Evolutionary conservation across 2,888 invertebrate genomes (phyloP).

Genomic region (Petrolisthes cinctipes): DNA sequence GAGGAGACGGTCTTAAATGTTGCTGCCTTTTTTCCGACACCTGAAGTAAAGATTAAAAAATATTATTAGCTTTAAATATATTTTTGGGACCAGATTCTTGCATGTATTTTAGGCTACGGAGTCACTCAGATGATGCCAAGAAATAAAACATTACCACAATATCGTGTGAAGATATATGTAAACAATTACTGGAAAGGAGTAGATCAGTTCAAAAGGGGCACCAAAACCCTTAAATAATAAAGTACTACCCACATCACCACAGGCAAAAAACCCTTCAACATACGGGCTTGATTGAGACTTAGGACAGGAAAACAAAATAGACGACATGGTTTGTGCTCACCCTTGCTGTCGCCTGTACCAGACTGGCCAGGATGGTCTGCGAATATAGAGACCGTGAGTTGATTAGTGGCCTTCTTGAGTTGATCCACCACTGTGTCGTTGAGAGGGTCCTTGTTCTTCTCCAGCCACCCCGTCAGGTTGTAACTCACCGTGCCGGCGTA

Average conservation of each 20-base stretch:
- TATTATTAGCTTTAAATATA: no score
- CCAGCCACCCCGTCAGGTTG: conserved; percentile 34
- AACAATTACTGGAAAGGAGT: no score
- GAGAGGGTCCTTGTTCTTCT: conserved; percentile 48
- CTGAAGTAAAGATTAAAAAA: conserved; percentile 30
- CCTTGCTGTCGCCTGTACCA: conserved; percentile 9
- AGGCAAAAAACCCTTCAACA: no score
- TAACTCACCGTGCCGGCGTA: conserved; percentile 80
- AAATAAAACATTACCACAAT: no score
- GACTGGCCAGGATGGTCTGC: conserved; percentile 40
- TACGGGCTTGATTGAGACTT: no score
- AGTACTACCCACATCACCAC: no score
- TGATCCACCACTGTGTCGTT: conserved; percentile 38
- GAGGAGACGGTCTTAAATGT: conserved; percentile 99
- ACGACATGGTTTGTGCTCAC: neutral
- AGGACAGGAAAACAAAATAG: no score
- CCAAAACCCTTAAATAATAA: no score
- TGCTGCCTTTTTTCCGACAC: conserved; percentile 88
- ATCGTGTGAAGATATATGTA: no score
- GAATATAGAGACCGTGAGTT: conserved; percentile 12
- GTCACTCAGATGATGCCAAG: neutral
- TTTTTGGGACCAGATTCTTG: no score
- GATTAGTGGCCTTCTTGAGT: conserved; percentile 35
- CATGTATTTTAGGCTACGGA: no score
- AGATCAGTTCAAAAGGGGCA: no score